Conservation (phyloP, 1,140 invertebrate species). For the Polypedilum pembai region DNA sequence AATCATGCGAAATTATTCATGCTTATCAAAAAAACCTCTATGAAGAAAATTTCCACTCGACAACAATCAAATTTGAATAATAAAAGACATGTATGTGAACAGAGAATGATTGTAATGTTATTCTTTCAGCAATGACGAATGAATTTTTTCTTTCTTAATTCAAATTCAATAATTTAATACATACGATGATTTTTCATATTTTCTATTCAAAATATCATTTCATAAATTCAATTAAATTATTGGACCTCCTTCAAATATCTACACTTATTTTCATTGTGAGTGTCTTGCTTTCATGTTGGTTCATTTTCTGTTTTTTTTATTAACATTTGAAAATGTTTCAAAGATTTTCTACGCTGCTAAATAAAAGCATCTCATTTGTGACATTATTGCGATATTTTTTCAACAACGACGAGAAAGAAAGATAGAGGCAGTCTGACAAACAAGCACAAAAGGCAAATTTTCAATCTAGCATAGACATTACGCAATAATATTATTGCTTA, state of each 20-base stretch:
- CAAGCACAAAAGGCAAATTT: slow-evolving; percentile 5
- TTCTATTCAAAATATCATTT: slow-evolving; percentile 10
- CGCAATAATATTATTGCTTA: not conserved
- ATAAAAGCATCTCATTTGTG: not conserved
- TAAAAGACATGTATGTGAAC: too few relatives aligned
- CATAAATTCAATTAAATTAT: slow-evolving; percentile 14
- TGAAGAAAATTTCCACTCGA: too few relatives aligned
- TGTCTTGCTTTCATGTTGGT: too few relatives aligned
- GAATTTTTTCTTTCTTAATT: slow-evolving; percentile 13
- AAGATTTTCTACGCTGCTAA: not conserved
- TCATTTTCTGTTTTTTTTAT: too few relatives aligned
- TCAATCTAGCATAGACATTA: slow-evolving; percentile 6
- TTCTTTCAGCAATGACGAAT: slow-evolving; percentile 1
- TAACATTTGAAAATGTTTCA: too few relatives aligned
- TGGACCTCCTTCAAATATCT: slow-evolving; percentile 3
- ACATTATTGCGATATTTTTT: not conserved
- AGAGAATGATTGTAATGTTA: not conserved
- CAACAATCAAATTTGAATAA: too few relatives aligned
- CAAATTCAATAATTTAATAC: slow-evolving; percentile 12
- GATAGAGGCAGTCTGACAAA: not conserved
- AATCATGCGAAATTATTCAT: slow-evolving; percentile 7
- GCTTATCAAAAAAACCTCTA: not conserved
- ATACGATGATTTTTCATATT: slow-evolving; percentile 1
- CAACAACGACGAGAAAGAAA: too few relatives aligned
- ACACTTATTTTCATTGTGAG: not conserved